Evolutionary conservation across 2,888 invertebrate genomes (phyloP), one percentile per base, ranked within the genome.

Genomic region (Parnassius smintheus): DNA sequence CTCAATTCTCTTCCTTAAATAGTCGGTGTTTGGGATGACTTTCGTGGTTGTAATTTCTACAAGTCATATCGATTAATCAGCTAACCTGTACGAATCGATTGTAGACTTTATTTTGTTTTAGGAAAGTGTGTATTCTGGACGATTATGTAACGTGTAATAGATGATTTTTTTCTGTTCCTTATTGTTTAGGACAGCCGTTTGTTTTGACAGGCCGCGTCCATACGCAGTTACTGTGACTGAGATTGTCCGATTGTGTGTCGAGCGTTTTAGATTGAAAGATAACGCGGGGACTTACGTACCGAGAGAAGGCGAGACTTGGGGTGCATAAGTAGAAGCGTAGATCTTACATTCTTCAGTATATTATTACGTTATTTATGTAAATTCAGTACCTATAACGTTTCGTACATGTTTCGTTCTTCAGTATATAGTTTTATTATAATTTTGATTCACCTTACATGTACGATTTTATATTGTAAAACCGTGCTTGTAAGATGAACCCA

Each of bases 191-290:
- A 75, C 72, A 73, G 72, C 73, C 80, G 82, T 87, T 83, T 90
- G 87, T 90, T 91, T 89, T 90, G 91, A 91, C 89, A 90, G 89
- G 75, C 82, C 77, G 83, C 88, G 90, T 75, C 82, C 77, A 83
- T 87, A 82, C 85, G 80, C 83, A 84, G 86, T 82, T 81, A 84
- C 86, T 80, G 86, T 84, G 85, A 87, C 88, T 86, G 78, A 84
- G 89, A 88, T 88, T 81, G 82, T 81, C 80, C 81, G 90, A 88
- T 89, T 77, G 82, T 82, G 76, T 77, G 80, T 83, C 76, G 77
- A 82, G 77, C 87, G 80, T 86, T 88, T 89, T 84, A 89, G 90
- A 91, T 91, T 70, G 68, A 68, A 60, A 81, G 90, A 91, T 91
- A 90, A 82, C 68, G 61, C 12, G 22, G 58, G 62, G 25, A 69